Evolutionary conservation across 1,140 invertebrate genomes (phyloP).

Genomic region (Archivesica marissinica): DNA sequence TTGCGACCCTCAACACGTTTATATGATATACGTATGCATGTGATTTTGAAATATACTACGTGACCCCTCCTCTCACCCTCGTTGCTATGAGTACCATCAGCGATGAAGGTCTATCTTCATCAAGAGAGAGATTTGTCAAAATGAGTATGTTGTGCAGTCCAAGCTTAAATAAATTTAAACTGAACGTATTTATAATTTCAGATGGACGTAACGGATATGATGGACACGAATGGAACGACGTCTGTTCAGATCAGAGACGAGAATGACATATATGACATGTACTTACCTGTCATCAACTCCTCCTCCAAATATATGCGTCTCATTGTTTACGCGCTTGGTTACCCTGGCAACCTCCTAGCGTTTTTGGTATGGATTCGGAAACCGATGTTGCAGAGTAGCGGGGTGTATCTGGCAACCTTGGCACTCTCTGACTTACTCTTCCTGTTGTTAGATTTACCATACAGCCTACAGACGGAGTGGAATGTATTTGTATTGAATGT

Average conservation of each 20-base stretch:
- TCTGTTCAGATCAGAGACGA: neutral
- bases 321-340: conserved; percentile 79
- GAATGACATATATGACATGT: conserved; percentile 64
- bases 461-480: conserved; percentile 80
- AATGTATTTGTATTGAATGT: conserved; percentile 67
- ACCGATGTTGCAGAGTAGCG: conserved; percentile 81
- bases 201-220: conserved; percentile 36
- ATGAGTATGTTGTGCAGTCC: no score
- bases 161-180: no score
- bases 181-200: conserved; percentile 59
- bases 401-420: conserved; percentile 82
- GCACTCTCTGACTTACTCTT: conserved; percentile 81
- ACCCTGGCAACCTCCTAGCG: conserved; percentile 81
- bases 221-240: neutral
- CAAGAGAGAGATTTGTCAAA: no score
- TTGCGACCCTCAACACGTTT: no score
- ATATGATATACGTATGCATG: no score
- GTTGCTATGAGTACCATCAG: no score
- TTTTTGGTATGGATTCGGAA: conserved; percentile 82
- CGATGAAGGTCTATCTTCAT: no score
- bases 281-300: conserved; percentile 60
- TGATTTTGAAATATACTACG: no score
- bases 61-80: no score
- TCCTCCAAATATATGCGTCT: conserved; percentile 71
- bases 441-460: conserved; percentile 77